Conservation (phyloP, 1,140 invertebrate genomes). For the Plodia interpunctella region DNA sequence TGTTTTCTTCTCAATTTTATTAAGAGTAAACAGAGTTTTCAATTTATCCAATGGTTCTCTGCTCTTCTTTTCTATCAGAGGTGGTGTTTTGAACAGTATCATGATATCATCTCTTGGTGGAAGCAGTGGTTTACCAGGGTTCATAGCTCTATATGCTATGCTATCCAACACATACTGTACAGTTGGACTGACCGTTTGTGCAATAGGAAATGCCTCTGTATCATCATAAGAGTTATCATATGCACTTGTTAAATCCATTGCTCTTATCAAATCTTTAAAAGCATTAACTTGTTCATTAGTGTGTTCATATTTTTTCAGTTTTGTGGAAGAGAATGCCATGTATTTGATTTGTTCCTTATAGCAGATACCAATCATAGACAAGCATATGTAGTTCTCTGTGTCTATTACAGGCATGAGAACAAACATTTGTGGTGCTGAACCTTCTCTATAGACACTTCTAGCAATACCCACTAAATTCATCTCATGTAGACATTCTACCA, state of each 20-base stretch:
- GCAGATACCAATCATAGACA: slow-evolving; percentile 61
- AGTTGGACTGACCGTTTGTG: slow-evolving; percentile 62
- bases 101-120: slow-evolving; percentile 65
- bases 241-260: slow-evolving; percentile 68
- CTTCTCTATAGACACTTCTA: slow-evolving; percentile 63
- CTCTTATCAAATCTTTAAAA: slow-evolving; percentile 67
- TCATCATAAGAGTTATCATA: slow-evolving; percentile 66
- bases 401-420: slow-evolving; percentile 69
- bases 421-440: slow-evolving; percentile 67
- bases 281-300: slow-evolving; percentile 60
- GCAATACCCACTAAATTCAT: slow-evolving; percentile 60
- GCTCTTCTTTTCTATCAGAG: slow-evolving; percentile 52
- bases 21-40: slow-evolving; percentile 57
- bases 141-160: slow-evolving; percentile 63
- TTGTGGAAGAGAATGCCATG: slow-evolving; percentile 64
- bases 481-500: slow-evolving; percentile 56
- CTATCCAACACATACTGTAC: slow-evolving; percentile 70
- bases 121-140: slow-evolving; percentile 62
- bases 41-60: slow-evolving; percentile 51
- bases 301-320: slow-evolving; percentile 54
- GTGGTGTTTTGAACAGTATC: slow-evolving; percentile 63
- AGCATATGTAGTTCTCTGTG: slow-evolving; percentile 48
- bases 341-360: slow-evolving; percentile 71
- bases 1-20: slow-evolving; percentile 54
- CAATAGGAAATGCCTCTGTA: slow-evolving; percentile 65